Evolutionary conservation across 2,113 vertebrate species (phyloP).

Genomic region (Pristiophorus japonicus): DNA sequence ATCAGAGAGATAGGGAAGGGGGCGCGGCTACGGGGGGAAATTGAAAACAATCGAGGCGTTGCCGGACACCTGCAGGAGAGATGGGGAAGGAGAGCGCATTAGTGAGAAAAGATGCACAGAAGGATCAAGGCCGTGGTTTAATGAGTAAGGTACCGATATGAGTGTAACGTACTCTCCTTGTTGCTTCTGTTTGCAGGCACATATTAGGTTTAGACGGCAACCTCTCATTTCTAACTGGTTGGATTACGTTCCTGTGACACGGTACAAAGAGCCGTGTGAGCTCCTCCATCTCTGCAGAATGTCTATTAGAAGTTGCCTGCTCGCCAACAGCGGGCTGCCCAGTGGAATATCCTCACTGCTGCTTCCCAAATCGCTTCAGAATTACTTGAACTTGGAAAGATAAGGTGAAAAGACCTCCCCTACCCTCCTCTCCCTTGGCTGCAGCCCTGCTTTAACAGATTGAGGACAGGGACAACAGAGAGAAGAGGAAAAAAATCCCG

Average conservation of each 20-base stretch:
- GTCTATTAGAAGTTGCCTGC: slow-evolving; percentile 46
- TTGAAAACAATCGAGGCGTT: not conserved
- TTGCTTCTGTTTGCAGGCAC: slow-evolving; percentile 44
- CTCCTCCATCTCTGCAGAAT: slow-evolving; percentile 50
- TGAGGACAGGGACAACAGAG: slow-evolving; percentile 23
- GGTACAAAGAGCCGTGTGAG: slow-evolving; percentile 51
- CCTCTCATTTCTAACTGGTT: slow-evolving; percentile 50
- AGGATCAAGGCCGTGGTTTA: not conserved
- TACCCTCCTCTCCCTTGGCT: no score
- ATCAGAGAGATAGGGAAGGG: not conserved
- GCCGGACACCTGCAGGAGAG: not conserved
- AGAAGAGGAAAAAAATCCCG: not conserved
- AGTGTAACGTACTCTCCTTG: slow-evolving; percentile 28
- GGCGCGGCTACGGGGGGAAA: not conserved
- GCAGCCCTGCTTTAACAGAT: slow-evolving; percentile 5
- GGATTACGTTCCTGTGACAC: slow-evolving; percentile 50
- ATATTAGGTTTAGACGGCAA: slow-evolving; percentile 46
- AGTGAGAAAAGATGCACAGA: not conserved
- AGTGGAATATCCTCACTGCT: slow-evolving; percentile 50
- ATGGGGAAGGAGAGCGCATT: not conserved
- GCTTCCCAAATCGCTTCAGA: slow-evolving; percentile 47
- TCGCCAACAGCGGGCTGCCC: slow-evolving; percentile 49
- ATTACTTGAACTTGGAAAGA: slow-evolving; percentile 52
- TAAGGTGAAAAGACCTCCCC: slow-evolving; percentile 39
- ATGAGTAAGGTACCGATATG: not conserved